Percentiles rank a stretch among this genome's conserved stretches.
Evolutionary conservation across 2,797 vertebrate species (phyloP).

Genomic region (Melopsittacus undulatus): DNA sequence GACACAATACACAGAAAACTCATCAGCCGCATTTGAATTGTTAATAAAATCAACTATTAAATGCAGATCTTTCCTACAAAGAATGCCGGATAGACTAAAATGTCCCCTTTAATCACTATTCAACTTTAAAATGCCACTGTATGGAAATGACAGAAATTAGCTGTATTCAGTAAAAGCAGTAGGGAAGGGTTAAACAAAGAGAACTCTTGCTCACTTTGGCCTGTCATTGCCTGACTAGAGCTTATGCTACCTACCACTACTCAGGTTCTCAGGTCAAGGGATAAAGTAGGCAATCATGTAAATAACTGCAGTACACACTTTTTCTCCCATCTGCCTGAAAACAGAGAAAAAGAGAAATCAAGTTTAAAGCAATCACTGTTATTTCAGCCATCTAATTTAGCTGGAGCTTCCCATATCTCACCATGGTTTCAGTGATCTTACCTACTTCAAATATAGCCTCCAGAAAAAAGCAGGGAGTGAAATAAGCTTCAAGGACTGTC

Average conservation of each 20-base stretch:
- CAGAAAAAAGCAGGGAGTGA: neutral
- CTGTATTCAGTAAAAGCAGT: constrained; percentile 24
- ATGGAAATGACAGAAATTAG: constrained; percentile 40
- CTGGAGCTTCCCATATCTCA: constrained; percentile 10
- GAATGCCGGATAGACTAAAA: constrained; percentile 8
- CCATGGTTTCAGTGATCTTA: constrained; percentile 26
- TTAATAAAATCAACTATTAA: constrained; percentile 21
- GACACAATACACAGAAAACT: neutral
- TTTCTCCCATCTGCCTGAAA: constrained; percentile 23
- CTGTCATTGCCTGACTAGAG: neutral
- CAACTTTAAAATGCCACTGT: neutral
- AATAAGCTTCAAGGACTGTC: constrained; percentile 26
- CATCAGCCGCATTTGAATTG: neutral
- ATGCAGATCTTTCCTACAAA: neutral
- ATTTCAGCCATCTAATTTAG: constrained; percentile 26
- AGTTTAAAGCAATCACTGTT: constrained; percentile 10
- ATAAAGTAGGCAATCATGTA: constrained; percentile 45
- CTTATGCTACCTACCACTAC: neutral
- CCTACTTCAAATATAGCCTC: constrained; percentile 43
- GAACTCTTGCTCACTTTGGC: neutral
- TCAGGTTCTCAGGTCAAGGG: constrained; percentile 23
- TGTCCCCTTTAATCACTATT: neutral
- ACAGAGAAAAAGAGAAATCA: constrained; percentile 44
- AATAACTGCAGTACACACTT: constrained; percentile 29
- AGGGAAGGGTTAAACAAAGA: neutral